A percentile compares a stretch with the other conserved stretches of the same genome.
These are phyloP conservation scores for Drosophila truncata DNA, from an alignment of 1,140 invertebrate species.

Conservation along the genomic window DNA sequence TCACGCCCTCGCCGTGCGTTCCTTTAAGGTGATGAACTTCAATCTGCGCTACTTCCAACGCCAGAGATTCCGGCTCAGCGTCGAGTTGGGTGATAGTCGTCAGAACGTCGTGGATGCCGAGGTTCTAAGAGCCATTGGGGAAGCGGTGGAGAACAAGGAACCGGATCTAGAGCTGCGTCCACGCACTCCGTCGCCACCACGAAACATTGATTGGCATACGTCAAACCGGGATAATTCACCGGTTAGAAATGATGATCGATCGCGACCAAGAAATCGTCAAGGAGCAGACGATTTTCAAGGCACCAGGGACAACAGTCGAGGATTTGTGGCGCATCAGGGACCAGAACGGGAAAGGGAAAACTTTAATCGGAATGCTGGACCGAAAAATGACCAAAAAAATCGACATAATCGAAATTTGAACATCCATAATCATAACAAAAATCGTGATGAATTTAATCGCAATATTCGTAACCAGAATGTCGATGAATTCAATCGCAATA, in stretches of 20 bases:
- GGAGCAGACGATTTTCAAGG: neutral
- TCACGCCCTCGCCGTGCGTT: conserved; percentile 36
- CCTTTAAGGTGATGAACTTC: conserved; percentile 41
- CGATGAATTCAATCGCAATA: neutral
- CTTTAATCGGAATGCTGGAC: neutral
- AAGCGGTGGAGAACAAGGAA: conserved; percentile 15
- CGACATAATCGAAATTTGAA: neutral
- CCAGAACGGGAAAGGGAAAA: neutral
- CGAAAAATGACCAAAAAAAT: neutral
- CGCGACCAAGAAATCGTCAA: conserved; percentile 4
- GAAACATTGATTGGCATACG: conserved; percentile 60
- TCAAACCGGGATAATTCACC: neutral
- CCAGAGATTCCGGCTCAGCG: conserved; percentile 30
- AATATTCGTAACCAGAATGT: neutral
- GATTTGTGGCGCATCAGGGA: neutral
- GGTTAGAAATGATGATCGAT: conserved; percentile 8
- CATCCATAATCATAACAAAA: neutral
- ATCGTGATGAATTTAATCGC: neutral
- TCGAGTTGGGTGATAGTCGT: conserved; percentile 43
- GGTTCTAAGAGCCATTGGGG: conserved; percentile 32
- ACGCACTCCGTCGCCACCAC: conserved; percentile 47
- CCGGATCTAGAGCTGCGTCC: conserved; percentile 2
- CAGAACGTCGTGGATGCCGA: conserved; percentile 34
- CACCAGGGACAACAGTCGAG: neutral
- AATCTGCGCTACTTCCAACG: conserved; percentile 48